Conservation (phyloP, 2,113 vertebrate genomes). For the Heliornis fulica region DNA sequence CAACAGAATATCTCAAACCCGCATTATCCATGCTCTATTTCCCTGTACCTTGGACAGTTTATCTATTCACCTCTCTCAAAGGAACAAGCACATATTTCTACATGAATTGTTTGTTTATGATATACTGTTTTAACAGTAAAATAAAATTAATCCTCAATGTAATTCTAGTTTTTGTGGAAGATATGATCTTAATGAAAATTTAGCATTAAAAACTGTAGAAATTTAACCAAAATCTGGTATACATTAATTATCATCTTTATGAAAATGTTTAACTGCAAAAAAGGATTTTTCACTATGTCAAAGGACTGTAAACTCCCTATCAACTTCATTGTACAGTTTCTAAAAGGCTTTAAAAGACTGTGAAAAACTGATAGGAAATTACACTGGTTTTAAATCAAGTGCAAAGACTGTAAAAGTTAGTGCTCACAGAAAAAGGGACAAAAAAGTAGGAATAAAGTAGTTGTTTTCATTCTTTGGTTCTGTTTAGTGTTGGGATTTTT, state of each 20-base stretch:
- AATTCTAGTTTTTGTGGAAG: conserved; percentile 28
- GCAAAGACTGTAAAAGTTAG: background rate
- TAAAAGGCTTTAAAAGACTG: background rate
- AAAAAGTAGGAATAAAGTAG: background rate
- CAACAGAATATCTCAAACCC: conserved; percentile 82
- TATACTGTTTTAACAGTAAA: conserved; percentile 18
- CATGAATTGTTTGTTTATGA: conserved; percentile 66
- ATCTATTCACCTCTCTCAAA: conserved; percentile 79
- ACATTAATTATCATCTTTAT: background rate
- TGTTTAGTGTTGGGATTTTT: no score
- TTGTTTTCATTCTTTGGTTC: background rate
- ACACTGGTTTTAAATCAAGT: conserved; percentile 40
- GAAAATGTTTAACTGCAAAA: background rate
- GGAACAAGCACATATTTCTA: conserved; percentile 71
- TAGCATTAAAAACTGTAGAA: conserved; percentile 32
- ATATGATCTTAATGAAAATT: background rate
- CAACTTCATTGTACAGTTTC: conserved; percentile 35
- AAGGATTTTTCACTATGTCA: conserved; percentile 28
- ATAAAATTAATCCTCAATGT: conserved; percentile 17
- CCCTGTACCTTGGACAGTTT: conserved; percentile 82
- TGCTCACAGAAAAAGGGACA: background rate
- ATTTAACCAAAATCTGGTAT: background rate
- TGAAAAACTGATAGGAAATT: background rate
- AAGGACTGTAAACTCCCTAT: conserved; percentile 48
- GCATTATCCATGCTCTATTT: conserved; percentile 94